Conservation (phyloP, 2,797 vertebrate genomes). For the Chiropotes sagulatus region DNA sequence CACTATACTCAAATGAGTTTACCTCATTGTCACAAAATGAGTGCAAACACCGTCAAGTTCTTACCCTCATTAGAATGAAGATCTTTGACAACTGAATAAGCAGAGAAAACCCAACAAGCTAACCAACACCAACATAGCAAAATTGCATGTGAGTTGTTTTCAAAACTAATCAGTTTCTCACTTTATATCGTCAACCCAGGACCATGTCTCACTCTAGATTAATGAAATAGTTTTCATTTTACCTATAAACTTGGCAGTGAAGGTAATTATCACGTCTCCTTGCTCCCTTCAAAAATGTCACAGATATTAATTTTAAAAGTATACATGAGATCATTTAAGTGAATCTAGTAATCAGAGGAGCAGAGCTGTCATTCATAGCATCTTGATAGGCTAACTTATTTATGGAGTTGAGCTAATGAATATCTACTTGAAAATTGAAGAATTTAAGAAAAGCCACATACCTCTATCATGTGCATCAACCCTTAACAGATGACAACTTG, state of each 20-base stretch:
- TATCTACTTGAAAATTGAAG: neutral
- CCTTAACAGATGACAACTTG: neutral
- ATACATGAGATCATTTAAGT: neutral
- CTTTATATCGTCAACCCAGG: neutral
- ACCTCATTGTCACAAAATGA: neutral
- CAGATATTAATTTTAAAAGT: conserved; percentile 26
- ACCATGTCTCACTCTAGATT: neutral
- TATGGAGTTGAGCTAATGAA: neutral
- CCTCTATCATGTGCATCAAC: neutral
- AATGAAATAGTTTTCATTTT: neutral
- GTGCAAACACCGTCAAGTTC: neutral
- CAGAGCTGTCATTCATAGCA: neutral
- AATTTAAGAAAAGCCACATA: neutral
- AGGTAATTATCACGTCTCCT: conserved; percentile 11
- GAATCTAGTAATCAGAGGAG: conserved; percentile 39
- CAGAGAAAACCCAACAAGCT: neutral
- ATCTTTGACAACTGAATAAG: neutral
- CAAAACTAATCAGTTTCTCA: neutral
- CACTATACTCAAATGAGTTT: neutral
- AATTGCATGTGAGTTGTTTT: neutral
- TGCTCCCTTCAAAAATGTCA: conserved; percentile 10
- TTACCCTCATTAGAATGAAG: neutral
- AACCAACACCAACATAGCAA: neutral
- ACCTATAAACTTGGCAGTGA: neutral
- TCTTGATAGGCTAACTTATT: conserved; percentile 43